A percentile compares a stretch with the other conserved stretches of the same genome.
Evolutionary conservation across 2,113 vertebrate genomes (phyloP).

Genomic region (Syrmaticus mikado): DNA sequence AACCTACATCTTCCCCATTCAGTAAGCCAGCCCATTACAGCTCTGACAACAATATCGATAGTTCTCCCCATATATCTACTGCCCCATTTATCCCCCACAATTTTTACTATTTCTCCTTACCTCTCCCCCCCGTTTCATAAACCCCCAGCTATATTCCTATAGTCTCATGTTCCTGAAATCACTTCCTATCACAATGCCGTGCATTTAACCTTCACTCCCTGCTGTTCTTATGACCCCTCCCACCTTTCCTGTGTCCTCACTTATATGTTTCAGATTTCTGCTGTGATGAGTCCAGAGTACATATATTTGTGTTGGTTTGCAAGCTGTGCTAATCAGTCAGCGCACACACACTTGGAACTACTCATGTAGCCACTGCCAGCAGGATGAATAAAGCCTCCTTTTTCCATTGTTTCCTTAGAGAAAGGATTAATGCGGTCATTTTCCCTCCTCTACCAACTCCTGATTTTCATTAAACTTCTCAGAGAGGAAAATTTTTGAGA

Average conservation of each 20-base stretch:
- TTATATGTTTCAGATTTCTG: neutral
- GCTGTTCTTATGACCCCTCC: neutral
- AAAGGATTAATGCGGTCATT: conserved; percentile 1
- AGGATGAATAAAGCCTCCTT: conserved; percentile 14
- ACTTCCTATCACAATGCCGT: neutral
- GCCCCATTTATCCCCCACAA: neutral
- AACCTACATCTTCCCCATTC: conserved; percentile 3
- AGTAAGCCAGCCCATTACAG: neutral
- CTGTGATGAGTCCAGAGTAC: accelerated
- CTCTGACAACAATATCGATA: neutral
- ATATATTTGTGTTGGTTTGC: neutral
- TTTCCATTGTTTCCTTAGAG: neutral
- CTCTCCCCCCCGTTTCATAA: neutral
- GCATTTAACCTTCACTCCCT: neutral
- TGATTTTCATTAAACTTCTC: conserved; percentile 21
- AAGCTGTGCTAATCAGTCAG: conserved; percentile 11
- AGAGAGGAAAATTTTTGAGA: conserved; percentile 32
- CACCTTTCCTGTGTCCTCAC: neutral
- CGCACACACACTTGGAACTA: neutral
- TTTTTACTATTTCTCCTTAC: neutral
- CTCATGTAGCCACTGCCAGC: neutral
- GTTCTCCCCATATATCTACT: neutral
- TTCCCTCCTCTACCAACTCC: neutral
- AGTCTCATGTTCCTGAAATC: neutral
- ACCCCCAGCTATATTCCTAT: neutral